Evolutionary conservation across 2,797 vertebrate species (phyloP).

Genomic region (Dromococcyx pavoninus): DNA sequence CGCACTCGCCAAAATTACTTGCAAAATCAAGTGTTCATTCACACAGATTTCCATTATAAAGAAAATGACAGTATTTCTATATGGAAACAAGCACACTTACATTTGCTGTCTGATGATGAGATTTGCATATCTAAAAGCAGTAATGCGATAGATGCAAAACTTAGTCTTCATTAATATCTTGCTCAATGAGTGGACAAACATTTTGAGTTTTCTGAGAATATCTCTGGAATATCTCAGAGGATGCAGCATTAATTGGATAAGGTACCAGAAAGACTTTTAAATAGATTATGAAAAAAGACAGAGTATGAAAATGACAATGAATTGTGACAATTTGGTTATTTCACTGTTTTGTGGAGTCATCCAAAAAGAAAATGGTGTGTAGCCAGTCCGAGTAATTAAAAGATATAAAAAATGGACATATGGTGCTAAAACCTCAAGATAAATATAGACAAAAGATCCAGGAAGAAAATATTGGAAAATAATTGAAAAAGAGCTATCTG

Average conservation of each 20-base stretch:
- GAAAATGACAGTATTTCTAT: neutral
- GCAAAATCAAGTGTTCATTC: constrained; percentile 3
- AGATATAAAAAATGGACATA: neutral
- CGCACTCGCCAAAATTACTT: neutral
- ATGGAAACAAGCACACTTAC: neutral
- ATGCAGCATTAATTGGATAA: neutral
- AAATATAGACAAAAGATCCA: neutral
- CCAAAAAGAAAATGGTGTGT: neutral
- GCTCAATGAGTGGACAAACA: neutral
- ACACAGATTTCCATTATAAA: neutral
- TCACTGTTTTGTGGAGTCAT: neutral
- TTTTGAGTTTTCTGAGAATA: neutral
- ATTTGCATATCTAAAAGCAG: neutral
- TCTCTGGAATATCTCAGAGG: neutral
- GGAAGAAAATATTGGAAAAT: neutral
- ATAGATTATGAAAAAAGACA: neutral
- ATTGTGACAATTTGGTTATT: neutral
- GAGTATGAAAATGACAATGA: neutral
- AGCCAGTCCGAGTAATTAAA: neutral
- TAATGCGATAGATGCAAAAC: neutral
- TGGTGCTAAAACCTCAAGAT: neutral
- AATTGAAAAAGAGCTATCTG: neutral
- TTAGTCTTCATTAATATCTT: neutral
- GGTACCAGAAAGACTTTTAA: neutral
- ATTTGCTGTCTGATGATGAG: neutral